These are phyloP conservation scores for Nothoprocta pentlandii DNA, from an alignment of 2,113 vertebrate genomes.

Conservation along the genomic window DNA sequence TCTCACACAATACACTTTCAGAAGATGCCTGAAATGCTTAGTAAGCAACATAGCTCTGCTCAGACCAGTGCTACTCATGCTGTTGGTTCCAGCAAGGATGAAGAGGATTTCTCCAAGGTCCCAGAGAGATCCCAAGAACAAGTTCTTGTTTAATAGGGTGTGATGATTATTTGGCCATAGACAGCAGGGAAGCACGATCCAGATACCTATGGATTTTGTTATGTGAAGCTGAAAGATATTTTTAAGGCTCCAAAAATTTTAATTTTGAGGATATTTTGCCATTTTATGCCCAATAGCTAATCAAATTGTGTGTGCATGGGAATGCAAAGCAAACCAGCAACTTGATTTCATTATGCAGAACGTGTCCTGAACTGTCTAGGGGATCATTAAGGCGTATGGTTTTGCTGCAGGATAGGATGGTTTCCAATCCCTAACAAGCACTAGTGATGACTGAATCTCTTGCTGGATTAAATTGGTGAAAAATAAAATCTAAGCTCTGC, in stretches of 20 bases:
- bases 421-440: background rate
- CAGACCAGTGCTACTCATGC: background rate
- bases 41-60: background rate
- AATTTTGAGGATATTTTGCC: background rate
- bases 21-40: background rate
- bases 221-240: background rate
- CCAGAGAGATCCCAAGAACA: background rate
- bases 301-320: background rate
- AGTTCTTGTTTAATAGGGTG: background rate
- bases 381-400: background rate
- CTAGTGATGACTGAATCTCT: background rate
- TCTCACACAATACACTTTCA: background rate
- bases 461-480: background rate
- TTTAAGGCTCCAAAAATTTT: background rate
- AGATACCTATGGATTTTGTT: background rate
- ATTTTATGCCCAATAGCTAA: background rate
- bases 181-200: background rate
- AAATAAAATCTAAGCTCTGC: background rate
- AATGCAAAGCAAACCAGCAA: background rate
- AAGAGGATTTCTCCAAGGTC: background rate
- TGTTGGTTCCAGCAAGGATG: background rate
- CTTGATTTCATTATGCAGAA: constrained; percentile 22
- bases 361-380: background rate
- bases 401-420: background rate
- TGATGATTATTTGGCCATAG: background rate